Conservation (phyloP, 2,888 invertebrate genomes). For the Maniola hyperantus region DNA sequence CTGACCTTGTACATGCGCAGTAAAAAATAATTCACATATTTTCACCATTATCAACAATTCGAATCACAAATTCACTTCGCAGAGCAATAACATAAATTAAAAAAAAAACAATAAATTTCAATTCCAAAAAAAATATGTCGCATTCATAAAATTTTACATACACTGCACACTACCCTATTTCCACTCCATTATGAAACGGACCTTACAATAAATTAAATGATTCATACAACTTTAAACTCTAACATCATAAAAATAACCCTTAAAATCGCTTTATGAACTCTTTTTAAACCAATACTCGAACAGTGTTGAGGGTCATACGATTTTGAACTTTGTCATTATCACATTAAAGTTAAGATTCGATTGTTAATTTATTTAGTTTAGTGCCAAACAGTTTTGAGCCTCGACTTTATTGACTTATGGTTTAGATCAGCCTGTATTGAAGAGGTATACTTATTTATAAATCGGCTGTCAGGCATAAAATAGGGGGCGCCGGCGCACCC, state of each 20-base stretch:
- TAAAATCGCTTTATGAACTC: background rate
- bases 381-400: background rate
- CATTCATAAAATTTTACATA: conserved; percentile 33
- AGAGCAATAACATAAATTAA: background rate
- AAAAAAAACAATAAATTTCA: conserved; percentile 29
- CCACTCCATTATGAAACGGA: conserved; percentile 27
- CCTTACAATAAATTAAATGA: conserved; percentile 4
- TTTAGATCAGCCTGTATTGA: conserved; percentile 1
- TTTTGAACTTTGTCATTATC: background rate
- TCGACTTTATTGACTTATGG: conserved; percentile 3
- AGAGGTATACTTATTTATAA: conserved; percentile 34
- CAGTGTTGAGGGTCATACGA: background rate
- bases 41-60: background rate
- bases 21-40: too few species aligned
- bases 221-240: conserved; percentile 8
- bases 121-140: conserved; percentile 27
- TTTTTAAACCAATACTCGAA: conserved; percentile 11
- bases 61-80: conserved; percentile 9
- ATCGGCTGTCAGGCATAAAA: conserved; percentile 38
- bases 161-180: conserved; percentile 26
- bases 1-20: too few species aligned
- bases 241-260: background rate
- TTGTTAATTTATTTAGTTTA: background rate
- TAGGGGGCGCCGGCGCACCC: conserved; percentile 52
- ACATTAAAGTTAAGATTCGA: background rate